A percentile compares a stretch with the other conserved stretches of the same genome.
phyloP scores from a whole-genome alignment of 2,797 vertebrate species.

The Mus minutoides region DNA sequence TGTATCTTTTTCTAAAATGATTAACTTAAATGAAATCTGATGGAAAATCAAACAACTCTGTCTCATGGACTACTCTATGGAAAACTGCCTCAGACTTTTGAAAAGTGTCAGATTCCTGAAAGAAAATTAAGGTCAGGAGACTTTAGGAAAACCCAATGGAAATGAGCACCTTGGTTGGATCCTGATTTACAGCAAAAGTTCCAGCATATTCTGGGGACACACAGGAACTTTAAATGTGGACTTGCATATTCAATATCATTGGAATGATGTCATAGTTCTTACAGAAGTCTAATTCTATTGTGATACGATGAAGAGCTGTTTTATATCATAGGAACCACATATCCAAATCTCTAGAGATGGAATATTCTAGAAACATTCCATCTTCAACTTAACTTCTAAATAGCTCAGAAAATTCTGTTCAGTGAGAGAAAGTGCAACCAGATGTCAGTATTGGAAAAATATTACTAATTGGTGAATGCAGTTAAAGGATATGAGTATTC shows the following conservation, averaged over 20 bases:
- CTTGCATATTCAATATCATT: background rate
- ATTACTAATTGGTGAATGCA: background rate
- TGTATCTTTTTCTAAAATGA: background rate
- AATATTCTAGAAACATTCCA: background rate
- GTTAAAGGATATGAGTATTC: background rate
- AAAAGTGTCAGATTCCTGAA: background rate
- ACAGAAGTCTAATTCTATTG: background rate
- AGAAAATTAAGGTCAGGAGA: background rate
- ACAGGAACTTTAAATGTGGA: background rate
- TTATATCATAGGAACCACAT: background rate
- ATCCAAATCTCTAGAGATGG: background rate
- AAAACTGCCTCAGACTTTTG: background rate
- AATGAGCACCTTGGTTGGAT: background rate
- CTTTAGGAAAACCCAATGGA: background rate
- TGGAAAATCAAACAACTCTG: background rate
- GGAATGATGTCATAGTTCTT: slow-evolving; percentile 6
- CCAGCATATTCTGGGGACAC: background rate
- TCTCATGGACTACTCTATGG: background rate
- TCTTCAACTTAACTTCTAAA: background rate
- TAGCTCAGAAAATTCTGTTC: background rate
- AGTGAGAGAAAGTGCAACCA: background rate
- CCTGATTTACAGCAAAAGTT: background rate
- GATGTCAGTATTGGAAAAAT: background rate
- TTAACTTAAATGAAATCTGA: background rate
- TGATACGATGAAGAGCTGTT: background rate